These are phyloP conservation scores for Drosophila anomalata DNA, from an alignment of 2,888 invertebrate genomes.

Conservation along the genomic window DNA sequence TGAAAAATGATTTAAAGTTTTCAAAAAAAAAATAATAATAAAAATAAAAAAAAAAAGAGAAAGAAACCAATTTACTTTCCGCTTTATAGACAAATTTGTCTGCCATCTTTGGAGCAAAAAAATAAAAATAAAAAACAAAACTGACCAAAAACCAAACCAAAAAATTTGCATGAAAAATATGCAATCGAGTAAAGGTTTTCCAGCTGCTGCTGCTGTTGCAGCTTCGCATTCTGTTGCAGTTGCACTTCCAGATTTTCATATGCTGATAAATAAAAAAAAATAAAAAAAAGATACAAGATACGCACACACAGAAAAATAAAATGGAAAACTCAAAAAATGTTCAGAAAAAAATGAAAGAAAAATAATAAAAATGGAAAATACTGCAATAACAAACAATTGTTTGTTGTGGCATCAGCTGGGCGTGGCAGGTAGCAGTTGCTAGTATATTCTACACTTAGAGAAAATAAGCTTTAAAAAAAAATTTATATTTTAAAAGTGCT, in stretches of 20 bases:
- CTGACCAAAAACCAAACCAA: constrained; percentile 4
- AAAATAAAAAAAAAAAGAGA: background rate
- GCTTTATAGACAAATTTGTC: constrained; percentile 45
- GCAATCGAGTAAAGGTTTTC: constrained; percentile 7
- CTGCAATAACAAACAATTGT: constrained; percentile 23
- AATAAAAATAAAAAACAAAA: background rate
- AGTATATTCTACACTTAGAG: background rate
- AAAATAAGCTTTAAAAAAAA: too few relatives aligned
- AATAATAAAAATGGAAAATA: constrained; percentile 22
- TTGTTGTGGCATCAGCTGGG: constrained; percentile 31
- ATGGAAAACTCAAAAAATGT: background rate
- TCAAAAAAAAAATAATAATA: background rate
- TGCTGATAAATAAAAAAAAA: constrained; percentile 52
- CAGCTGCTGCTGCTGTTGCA: constrained; percentile 10
- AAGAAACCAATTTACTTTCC: constrained; percentile 56
- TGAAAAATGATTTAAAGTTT: constrained; percentile 55
- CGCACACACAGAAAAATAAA: too few relatives aligned
- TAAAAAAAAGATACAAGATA: background rate
- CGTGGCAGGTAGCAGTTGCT: constrained; percentile 32
- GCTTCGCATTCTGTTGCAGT: constrained; percentile 28
- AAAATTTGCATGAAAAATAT: constrained; percentile 13
- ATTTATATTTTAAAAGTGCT: too few relatives aligned
- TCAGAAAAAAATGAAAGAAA: background rate
- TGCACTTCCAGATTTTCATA: constrained; percentile 48
- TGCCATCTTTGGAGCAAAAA: constrained; percentile 6